phyloP scores from a whole-genome alignment of 2,797 vertebrate species.

The Oryzias dopingdopingensis region DNA sequence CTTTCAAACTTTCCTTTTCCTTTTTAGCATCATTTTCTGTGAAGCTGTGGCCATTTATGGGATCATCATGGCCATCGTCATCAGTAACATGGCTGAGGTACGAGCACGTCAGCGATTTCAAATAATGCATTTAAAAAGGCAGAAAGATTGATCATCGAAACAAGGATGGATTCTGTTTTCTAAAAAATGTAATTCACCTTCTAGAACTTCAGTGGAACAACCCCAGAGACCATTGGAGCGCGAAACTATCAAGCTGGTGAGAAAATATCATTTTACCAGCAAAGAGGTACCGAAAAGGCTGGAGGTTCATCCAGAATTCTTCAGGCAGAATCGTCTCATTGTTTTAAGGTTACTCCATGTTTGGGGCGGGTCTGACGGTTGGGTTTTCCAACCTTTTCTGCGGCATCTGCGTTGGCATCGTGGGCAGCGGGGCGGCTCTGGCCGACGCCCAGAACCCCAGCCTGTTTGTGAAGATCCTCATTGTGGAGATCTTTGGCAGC shows the following conservation, averaged over 20 bases:
- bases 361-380: slow-evolving; percentile 96
- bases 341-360: slow-evolving; percentile 92
- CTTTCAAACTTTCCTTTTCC: not conserved
- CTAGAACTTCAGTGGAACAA: slow-evolving; percentile 86
- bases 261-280: not conserved
- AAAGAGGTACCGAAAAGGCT: not conserved
- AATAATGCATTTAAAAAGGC: too few species aligned
- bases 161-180: not conserved
- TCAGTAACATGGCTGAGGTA: slow-evolving; percentile 98
- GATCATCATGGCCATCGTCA: slow-evolving; percentile 99
- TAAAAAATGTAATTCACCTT: slow-evolving; percentile 36
- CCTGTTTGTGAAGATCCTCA: slow-evolving; percentile 98
- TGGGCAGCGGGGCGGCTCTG: slow-evolving; percentile 95
- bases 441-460: slow-evolving; percentile 96
- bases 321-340: not conserved
- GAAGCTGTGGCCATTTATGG: slow-evolving; percentile 99
- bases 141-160: not conserved
- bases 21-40: slow-evolving; percentile 94
- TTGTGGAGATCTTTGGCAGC: slow-evolving; percentile 98
- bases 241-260: slow-evolving; percentile 95
- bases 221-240: slow-evolving; percentile 87
- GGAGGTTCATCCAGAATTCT: not conserved
- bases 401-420: slow-evolving; percentile 96
- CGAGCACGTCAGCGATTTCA: not conserved
- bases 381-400: slow-evolving; percentile 99